These are phyloP conservation scores for Athripsodes cinereus DNA, from an alignment of 2,888 invertebrate species.

Conservation along the genomic window DNA sequence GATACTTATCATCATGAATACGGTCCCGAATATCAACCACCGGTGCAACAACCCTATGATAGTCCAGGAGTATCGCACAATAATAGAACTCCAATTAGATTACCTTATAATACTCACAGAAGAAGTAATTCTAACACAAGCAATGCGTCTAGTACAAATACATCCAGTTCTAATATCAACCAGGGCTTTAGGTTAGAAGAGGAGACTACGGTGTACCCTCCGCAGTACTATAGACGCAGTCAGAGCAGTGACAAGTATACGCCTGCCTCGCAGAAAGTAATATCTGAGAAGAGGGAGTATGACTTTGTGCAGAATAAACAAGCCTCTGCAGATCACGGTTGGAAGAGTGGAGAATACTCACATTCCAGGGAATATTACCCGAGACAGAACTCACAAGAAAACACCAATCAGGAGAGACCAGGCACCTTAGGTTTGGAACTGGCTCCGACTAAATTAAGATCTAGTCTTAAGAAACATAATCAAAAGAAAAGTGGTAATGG, in stretches of 20 bases:
- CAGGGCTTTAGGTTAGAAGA: conserved; percentile 21
- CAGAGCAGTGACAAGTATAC: conserved; percentile 23
- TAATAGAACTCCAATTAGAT: conserved; percentile 28
- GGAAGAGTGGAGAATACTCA: conserved; percentile 37
- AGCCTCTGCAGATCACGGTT: conserved; percentile 43
- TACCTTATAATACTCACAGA: conserved; percentile 54
- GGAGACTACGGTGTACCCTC: conserved; percentile 13
- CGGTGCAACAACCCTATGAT: conserved; percentile 30
- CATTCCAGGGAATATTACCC: conserved; percentile 30
- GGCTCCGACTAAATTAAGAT: conserved; percentile 63
- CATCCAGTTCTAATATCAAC: conserved; percentile 37
- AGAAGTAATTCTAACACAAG: conserved; percentile 71
- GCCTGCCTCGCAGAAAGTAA: conserved; percentile 14
- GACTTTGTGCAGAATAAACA: conserved; percentile 46
- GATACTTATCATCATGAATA: conserved; percentile 20
- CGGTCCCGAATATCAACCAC: conserved; percentile 14
- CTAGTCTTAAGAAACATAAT: conserved; percentile 71
- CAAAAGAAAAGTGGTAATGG: conserved; percentile 52
- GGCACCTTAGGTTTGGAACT: conserved; percentile 63
- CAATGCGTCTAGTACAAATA: conserved; percentile 51
- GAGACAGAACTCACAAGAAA: conserved; percentile 47
- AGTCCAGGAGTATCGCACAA: conserved; percentile 16
- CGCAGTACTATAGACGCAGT: conserved; percentile 20
- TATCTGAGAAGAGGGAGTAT: conserved; percentile 39
- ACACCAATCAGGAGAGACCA: conserved; percentile 48